Percentiles rank a stretch among this genome's conserved stretches.
phyloP scores from a whole-genome alignment of 2,888 invertebrate species.

The Campaea margaritaria region DNA sequence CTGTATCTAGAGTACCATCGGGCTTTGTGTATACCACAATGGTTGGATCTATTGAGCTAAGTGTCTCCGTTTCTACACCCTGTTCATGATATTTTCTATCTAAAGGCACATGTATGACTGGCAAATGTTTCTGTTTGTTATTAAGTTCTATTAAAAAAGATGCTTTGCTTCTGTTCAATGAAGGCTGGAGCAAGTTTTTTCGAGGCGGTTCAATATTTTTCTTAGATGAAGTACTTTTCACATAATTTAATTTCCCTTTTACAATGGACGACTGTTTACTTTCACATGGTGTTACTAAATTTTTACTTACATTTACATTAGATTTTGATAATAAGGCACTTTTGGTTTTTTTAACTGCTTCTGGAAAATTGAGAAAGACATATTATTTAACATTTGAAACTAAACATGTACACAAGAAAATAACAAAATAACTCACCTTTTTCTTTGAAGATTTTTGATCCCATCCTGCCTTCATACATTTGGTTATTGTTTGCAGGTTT shows the following conservation, averaged over 20 bases:
- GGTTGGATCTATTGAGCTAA: constrained; percentile 6
- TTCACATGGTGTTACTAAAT: constrained; percentile 51
- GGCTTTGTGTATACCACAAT: constrained; percentile 30
- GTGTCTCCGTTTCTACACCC: constrained; percentile 20
- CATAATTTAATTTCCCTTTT: constrained; percentile 52
- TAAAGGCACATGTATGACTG: constrained; percentile 65
- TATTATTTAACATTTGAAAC: not conserved
- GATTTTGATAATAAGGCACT: constrained; percentile 49
- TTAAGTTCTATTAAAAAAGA: constrained; percentile 51
- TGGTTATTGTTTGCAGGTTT: constrained; percentile 48
- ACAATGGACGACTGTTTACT: constrained; percentile 52
- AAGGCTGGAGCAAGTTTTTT: constrained; percentile 38
- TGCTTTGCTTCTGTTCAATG: constrained; percentile 42
- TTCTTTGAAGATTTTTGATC: constrained; percentile 48
- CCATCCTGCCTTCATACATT: constrained; percentile 45
- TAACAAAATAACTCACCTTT: constrained; percentile 48
- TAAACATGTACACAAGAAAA: too few species aligned
- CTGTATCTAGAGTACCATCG: constrained; percentile 50
- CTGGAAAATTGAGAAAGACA: constrained; percentile 50
- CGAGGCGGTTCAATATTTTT: constrained; percentile 47
- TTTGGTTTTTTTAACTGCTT: constrained; percentile 47
- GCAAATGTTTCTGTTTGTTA: constrained; percentile 49
- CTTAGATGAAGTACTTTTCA: constrained; percentile 44
- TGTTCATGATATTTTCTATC: constrained; percentile 51
- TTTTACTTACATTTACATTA: constrained; percentile 62